A percentile compares a stretch with the other conserved stretches of the same genome.
phyloP scores from a whole-genome alignment of 1,140 invertebrate genomes.

The Sweltsa coloradensis region DNA sequence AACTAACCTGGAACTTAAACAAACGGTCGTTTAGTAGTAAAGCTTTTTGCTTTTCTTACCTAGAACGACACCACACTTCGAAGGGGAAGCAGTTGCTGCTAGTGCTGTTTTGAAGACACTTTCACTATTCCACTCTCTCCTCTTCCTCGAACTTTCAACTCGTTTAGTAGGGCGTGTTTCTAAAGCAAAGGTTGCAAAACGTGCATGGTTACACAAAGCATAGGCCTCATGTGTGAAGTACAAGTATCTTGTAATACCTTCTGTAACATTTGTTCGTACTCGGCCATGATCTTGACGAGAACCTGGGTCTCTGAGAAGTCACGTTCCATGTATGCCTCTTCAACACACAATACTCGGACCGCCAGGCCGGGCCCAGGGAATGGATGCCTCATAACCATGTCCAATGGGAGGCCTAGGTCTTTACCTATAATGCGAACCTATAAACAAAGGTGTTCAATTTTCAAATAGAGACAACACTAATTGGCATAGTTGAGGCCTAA shows the following conservation, averaged over 20 bases:
- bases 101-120: constrained; percentile 69
- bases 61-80: constrained; percentile 93
- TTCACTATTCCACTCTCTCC: constrained; percentile 51
- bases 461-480: too few species aligned
- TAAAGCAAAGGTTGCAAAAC: constrained; percentile 19
- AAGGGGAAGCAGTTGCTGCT: constrained; percentile 83
- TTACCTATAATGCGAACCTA: constrained; percentile 55
- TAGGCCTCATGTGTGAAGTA: too few species aligned
- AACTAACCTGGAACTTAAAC: too few species aligned
- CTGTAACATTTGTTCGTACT: constrained; percentile 82
- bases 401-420: constrained; percentile 76
- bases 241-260: too few species aligned
- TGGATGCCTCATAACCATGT: constrained; percentile 88
- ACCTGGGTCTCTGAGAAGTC: constrained; percentile 94
- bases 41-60: too few species aligned
- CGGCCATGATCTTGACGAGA: constrained; percentile 85
- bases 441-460: too few species aligned
- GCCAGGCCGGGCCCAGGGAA: constrained; percentile 94
- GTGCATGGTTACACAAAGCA: not conserved
- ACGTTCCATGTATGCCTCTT: constrained; percentile 89
- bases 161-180: constrained; percentile 83
- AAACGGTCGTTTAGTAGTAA: too few species aligned
- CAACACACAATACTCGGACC: constrained; percentile 89
- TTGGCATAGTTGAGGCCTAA: too few species aligned
- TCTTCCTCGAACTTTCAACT: constrained; percentile 67